Percentiles rank a stretch among this genome's conserved stretches.
These are phyloP conservation scores for Dynastes tityus DNA, from an alignment of 2,888 invertebrate genomes.

Conservation along the genomic window DNA sequence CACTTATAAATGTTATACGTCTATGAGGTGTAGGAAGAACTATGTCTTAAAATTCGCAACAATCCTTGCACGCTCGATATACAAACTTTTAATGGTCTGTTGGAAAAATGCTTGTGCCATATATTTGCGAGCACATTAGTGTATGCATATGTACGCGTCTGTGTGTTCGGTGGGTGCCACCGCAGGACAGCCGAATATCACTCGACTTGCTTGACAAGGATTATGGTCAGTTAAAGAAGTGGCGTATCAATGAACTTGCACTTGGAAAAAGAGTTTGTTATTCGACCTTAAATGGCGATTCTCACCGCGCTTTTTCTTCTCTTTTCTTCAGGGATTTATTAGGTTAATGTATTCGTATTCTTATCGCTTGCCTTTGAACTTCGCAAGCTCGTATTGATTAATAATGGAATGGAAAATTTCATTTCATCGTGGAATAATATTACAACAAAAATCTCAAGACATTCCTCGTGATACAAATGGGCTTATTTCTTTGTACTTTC, in stretches of 20 bases:
- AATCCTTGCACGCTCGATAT: conserved; percentile 22
- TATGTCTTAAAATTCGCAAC: conserved; percentile 7
- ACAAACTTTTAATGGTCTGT: conserved; percentile 26
- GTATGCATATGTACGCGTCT: conserved; percentile 16
- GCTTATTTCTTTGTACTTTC: too few species aligned
- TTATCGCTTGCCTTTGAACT: conserved; percentile 30
- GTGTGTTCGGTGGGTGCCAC: conserved; percentile 18
- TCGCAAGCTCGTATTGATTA: background rate
- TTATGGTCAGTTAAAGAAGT: conserved; percentile 1
- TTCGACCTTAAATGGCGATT: conserved; percentile 11
- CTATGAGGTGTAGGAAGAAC: background rate
- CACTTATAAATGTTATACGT: too few species aligned
- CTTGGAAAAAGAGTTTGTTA: conserved; percentile 18
- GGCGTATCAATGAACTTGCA: conserved; percentile 40
- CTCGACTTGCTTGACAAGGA: conserved; percentile 17
- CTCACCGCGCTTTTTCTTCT: background rate
- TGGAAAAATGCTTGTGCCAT: conserved; percentile 36
- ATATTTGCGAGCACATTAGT: conserved; percentile 20
- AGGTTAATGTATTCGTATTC: background rate
- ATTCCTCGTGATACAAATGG: too few species aligned
- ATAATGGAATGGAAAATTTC: conserved; percentile 26
- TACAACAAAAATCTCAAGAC: background rate
- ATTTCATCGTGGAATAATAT: background rate
- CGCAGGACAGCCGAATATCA: conserved; percentile 23
- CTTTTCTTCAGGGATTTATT: background rate